phyloP scores from a whole-genome alignment of 2,797 vertebrate species.

The Parauchenoglanis ngamensis region DNA sequence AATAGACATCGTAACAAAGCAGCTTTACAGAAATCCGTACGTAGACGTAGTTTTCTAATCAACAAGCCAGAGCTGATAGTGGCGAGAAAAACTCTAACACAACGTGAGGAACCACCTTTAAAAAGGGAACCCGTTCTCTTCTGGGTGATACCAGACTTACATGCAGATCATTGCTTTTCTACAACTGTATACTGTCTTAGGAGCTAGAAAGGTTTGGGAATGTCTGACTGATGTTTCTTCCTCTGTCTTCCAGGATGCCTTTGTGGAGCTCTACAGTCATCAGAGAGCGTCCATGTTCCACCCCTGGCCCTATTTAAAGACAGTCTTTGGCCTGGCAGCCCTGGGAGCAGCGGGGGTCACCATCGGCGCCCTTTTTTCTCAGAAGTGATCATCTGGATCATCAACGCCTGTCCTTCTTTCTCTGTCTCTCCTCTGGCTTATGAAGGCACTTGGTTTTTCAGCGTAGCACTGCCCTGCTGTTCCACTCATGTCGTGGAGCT shows the following conservation, averaged over 20 bases:
- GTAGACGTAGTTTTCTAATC: not conserved
- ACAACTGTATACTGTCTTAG: not conserved
- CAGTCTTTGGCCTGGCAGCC: conserved; percentile 81
- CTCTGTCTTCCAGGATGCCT: conserved; percentile 79
- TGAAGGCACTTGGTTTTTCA: conserved; percentile 45
- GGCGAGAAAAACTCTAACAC: not conserved
- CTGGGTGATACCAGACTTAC: not conserved
- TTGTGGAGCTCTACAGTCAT: conserved; percentile 85
- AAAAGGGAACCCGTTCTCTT: not conserved
- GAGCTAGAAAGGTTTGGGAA: not conserved
- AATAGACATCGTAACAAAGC: not conserved
- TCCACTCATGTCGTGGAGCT: not conserved
- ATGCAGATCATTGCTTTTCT: not conserved
- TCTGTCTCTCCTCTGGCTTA: conserved; percentile 41
- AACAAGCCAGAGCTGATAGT: not conserved
- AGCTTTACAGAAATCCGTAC: not conserved
- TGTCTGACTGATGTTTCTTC: not conserved
- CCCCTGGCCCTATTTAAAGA: conserved; percentile 86
- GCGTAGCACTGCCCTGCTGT: conserved; percentile 39
- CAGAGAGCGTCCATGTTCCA: conserved; percentile 77
- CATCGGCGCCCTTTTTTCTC: conserved; percentile 84
- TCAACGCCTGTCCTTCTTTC: not conserved
- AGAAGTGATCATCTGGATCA: conserved; percentile 75
- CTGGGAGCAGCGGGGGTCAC: conserved; percentile 88
- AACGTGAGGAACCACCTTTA: not conserved